A percentile compares a stretch with the other conserved stretches of the same genome.
These are phyloP conservation scores for Riparia riparia DNA, from an alignment of 2,113 vertebrate genomes.

Conservation along the genomic window DNA sequence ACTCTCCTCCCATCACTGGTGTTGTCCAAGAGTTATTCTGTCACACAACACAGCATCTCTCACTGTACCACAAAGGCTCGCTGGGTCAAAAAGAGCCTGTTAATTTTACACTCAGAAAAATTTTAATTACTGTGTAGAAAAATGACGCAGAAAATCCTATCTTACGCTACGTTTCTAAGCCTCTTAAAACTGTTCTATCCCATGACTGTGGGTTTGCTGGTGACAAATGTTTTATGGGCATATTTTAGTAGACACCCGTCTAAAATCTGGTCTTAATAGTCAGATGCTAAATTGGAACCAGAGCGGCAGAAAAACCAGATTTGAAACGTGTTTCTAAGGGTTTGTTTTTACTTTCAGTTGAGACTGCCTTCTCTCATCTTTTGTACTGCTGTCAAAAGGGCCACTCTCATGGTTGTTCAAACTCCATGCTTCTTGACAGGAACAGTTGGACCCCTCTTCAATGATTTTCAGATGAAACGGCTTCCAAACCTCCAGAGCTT, in stretches of 20 bases:
- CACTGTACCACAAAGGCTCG: not conserved
- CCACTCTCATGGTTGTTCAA: conserved; percentile 57
- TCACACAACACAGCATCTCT: not conserved
- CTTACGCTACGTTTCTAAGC: conserved; percentile 1
- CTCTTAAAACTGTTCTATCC: conserved; percentile 29
- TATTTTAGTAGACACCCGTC: conserved; percentile 61
- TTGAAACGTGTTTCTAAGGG: conserved; percentile 57
- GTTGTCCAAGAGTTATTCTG: not conserved
- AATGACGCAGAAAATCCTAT: not conserved
- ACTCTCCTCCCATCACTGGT: not conserved
- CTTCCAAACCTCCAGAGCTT: conserved; percentile 49
- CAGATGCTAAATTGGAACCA: conserved; percentile 58
- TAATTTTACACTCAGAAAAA: not conserved
- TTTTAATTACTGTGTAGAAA: not conserved
- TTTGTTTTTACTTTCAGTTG: conserved; percentile 66
- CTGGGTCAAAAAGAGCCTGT: not conserved
- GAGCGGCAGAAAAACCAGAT: conserved; percentile 50
- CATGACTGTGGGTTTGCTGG: conserved; percentile 42
- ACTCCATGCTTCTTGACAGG: conserved; percentile 68
- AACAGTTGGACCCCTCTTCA: conserved; percentile 62
- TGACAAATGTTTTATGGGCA: conserved; percentile 71
- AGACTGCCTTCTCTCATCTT: conserved; percentile 62
- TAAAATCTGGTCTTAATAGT: conserved; percentile 65
- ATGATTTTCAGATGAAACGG: conserved; percentile 58
- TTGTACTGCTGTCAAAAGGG: conserved; percentile 62